A percentile compares a stretch with the other conserved stretches of the same genome.
Conservation (phyloP, 2,888 invertebrate species). For the Zonitis immaculata region DNA sequence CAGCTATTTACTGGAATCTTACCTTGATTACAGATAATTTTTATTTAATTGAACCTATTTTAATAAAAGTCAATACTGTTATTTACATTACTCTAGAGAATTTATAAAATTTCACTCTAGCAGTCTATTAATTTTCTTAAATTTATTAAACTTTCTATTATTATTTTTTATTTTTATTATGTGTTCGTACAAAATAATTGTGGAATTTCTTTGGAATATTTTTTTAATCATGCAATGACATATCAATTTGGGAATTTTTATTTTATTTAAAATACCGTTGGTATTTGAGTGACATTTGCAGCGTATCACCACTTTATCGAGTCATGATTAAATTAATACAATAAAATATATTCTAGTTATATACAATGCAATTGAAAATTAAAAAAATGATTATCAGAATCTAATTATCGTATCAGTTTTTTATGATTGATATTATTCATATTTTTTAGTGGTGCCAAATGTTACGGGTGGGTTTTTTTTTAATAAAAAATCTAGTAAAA, state of each 20-base stretch:
- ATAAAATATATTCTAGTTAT: too few species aligned
- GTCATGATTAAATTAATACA: not conserved
- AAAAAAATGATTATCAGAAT: too few species aligned
- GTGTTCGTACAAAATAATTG: not conserved
- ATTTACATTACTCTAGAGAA: slow-evolving; percentile 2
- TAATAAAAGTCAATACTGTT: not conserved
- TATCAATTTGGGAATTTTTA: slow-evolving; percentile 10
- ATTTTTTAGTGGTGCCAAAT: too few species aligned
- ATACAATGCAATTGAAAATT: too few species aligned
- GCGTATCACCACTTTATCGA: not conserved
- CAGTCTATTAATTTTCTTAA: not conserved
- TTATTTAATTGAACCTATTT: not conserved
- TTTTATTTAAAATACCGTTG: not conserved
- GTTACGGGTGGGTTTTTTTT: slow-evolving; percentile 22
- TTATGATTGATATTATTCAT: too few species aligned
- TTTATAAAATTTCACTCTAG: not conserved
- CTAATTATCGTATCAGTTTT: too few species aligned
- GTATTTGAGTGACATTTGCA: not conserved
- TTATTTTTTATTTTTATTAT: not conserved
- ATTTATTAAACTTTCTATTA: not conserved
- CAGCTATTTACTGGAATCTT: too few species aligned
- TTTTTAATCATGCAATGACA: slow-evolving; percentile 14
- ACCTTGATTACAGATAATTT: slow-evolving; percentile 7
- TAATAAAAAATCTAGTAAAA: slow-evolving; percentile 5
- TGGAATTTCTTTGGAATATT: slow-evolving; percentile 9